phyloP scores from a whole-genome alignment of 2,888 invertebrate species.

The Galeopsomyia nigrocyanea region DNA sequence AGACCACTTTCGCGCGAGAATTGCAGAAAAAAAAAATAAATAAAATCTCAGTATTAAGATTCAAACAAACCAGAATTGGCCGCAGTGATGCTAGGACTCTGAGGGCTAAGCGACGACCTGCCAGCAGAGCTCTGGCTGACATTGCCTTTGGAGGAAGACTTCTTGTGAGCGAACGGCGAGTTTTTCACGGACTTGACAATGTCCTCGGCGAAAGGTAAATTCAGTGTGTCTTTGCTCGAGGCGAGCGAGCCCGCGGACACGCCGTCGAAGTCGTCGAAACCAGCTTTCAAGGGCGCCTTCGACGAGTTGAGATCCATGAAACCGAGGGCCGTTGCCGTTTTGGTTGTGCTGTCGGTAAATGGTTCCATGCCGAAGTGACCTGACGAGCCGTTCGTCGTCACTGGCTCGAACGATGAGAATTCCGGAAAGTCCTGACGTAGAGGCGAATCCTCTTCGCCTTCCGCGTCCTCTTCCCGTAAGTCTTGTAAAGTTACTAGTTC shows the following conservation, averaged over 20 bases:
- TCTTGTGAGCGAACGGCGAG: constrained; percentile 61
- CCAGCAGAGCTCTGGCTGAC: constrained; percentile 58
- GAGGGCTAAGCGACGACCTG: constrained; percentile 60
- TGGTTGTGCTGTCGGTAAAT: constrained; percentile 50
- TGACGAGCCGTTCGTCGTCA: constrained; percentile 57
- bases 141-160: constrained; percentile 56
- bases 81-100: constrained; percentile 48
- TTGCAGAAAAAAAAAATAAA: too few relatives aligned
- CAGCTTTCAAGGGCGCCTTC: constrained; percentile 63
- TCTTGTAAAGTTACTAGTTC: constrained; percentile 60
- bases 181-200: constrained; percentile 61
- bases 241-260: constrained; percentile 61
- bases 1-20: too few relatives aligned
- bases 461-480: constrained; percentile 60
- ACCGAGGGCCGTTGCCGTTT: constrained; percentile 50
- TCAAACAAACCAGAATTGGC: constrained; percentile 37
- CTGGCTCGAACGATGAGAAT: constrained; percentile 62
- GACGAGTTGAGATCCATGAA: constrained; percentile 62
- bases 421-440: constrained; percentile 61
- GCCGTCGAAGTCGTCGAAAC: constrained; percentile 66
- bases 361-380: constrained; percentile 57
- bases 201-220: constrained; percentile 64
- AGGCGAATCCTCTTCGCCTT: constrained; percentile 60
- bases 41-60: not conserved
- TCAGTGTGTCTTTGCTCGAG: constrained; percentile 63